Conservation (phyloP, 2,888 invertebrate genomes). For the Eulithis testata region DNA sequence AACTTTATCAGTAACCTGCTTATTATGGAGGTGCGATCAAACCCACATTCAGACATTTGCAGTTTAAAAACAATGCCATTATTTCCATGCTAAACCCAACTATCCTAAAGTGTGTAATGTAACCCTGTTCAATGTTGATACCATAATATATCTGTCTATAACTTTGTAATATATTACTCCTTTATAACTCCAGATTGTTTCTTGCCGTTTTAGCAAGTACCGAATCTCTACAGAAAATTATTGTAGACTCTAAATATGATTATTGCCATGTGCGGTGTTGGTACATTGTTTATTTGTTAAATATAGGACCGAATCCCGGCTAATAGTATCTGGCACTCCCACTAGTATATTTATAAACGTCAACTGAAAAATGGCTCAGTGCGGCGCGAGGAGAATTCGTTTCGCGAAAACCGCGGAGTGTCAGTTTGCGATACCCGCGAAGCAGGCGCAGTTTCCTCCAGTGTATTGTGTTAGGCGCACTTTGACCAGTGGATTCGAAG, state of each 20-base stretch:
- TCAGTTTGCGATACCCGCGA: conserved; percentile 46
- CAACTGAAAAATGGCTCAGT: conserved; percentile 70
- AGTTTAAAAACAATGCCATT: too few species aligned
- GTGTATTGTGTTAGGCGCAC: conserved; percentile 60
- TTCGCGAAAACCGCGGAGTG: conserved; percentile 49
- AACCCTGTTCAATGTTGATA: too few species aligned
- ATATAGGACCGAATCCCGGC: conserved; percentile 58
- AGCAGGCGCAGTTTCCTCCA: conserved; percentile 46
- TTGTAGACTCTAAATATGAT: background rate
- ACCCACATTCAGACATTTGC: too few species aligned
- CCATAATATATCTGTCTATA: too few species aligned
- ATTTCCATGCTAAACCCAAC: too few species aligned
- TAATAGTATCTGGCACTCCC: conserved; percentile 66
- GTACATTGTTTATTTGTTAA: conserved; percentile 46
- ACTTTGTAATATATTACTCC: too few species aligned
- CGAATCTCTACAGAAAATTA: background rate
- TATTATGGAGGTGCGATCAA: background rate
- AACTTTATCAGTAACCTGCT: conserved; percentile 1
- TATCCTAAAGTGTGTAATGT: too few species aligned
- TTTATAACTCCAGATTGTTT: too few species aligned
- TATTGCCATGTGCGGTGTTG: conserved; percentile 15
- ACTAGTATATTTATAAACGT: conserved; percentile 75
- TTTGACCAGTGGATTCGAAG: conserved; percentile 64
- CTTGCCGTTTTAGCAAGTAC: too few species aligned
- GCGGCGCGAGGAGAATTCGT: conserved; percentile 54